phyloP scores from a whole-genome alignment of 2,888 invertebrate species.

The Morpho achilles region DNA sequence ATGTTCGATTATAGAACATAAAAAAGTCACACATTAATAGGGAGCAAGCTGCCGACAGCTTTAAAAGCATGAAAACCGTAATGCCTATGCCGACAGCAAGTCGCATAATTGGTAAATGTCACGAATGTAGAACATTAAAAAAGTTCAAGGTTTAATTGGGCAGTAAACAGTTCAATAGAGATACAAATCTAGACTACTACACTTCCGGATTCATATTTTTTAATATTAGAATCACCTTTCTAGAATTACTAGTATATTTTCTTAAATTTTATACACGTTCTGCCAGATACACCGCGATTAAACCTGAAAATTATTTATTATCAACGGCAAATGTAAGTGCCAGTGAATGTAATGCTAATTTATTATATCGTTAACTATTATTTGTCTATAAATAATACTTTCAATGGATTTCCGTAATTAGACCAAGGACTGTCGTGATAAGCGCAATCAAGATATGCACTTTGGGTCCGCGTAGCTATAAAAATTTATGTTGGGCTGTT shows the following conservation, averaged over 20 bases:
- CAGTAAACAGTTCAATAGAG: conserved; percentile 4
- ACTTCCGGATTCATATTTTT: neutral
- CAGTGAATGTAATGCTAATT: conserved; percentile 35
- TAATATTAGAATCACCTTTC: too few relatives aligned
- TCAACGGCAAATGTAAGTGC: neutral
- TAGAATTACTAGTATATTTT: too few relatives aligned
- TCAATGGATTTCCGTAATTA: conserved; percentile 42
- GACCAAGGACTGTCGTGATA: conserved; percentile 48
- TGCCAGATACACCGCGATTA: too few relatives aligned
- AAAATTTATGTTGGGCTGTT: conserved; percentile 13
- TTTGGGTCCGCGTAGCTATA: conserved; percentile 18
- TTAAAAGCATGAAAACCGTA: too few relatives aligned
- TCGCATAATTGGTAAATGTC: neutral
- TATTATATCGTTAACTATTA: conserved; percentile 49
- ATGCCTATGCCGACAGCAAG: too few relatives aligned
- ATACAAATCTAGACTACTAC: neutral
- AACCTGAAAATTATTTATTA: neutral
- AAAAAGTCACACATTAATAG: too few relatives aligned
- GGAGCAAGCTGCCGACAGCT: too few relatives aligned
- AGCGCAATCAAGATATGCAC: conserved; percentile 20
- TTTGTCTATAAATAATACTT: conserved; percentile 40
- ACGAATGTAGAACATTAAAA: conserved; percentile 1
- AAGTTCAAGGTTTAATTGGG: conserved; percentile 7
- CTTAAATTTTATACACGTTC: too few relatives aligned
- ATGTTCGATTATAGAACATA: too few relatives aligned